phyloP scores from a whole-genome alignment of 2,888 invertebrate genomes.

The Bursaphelenchus okinawaensis region DNA sequence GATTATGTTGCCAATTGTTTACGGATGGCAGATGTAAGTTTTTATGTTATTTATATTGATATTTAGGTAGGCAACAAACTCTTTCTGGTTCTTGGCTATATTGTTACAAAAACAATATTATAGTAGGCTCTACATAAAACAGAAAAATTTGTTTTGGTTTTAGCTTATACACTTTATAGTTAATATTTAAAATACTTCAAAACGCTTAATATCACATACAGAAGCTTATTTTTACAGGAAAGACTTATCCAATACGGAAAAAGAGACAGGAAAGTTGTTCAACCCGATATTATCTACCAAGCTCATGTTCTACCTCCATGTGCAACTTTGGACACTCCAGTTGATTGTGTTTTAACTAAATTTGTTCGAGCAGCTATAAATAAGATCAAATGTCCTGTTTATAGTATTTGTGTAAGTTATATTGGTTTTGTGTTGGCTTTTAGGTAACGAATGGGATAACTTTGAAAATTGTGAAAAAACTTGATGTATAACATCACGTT shows the following conservation, averaged over 20 bases:
- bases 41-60: not conserved
- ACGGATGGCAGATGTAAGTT: slow-evolving; percentile 47
- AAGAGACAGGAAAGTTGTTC: slow-evolving; percentile 78
- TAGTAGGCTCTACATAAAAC: too few relatives aligned
- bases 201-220: not conserved
- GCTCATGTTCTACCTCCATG: slow-evolving; percentile 76
- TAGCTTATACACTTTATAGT: too few relatives aligned
- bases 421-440: not conserved
- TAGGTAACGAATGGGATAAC: not conserved
- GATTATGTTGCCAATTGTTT: slow-evolving; percentile 54
- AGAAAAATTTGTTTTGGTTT: too few relatives aligned
- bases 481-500: too few relatives aligned
- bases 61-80: too few relatives aligned
- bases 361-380: slow-evolving; percentile 99
- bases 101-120: too few relatives aligned
- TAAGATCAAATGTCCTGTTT: slow-evolving; percentile 98
- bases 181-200: too few relatives aligned
- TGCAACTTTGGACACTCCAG: slow-evolving; percentile 87
- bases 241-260: slow-evolving; percentile 91
- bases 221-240: slow-evolving; percentile 64
- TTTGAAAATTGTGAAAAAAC: too few relatives aligned
- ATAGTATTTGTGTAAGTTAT: slow-evolving; percentile 75
- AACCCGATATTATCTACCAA: slow-evolving; percentile 88
- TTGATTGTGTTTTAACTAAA: slow-evolving; percentile 80
- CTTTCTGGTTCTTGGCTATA: too few relatives aligned